Percentiles rank a stretch among this genome's conserved stretches.
phyloP scores from a whole-genome alignment of 2,113 vertebrate genomes.

The Plecturocebus donacophilus region DNA sequence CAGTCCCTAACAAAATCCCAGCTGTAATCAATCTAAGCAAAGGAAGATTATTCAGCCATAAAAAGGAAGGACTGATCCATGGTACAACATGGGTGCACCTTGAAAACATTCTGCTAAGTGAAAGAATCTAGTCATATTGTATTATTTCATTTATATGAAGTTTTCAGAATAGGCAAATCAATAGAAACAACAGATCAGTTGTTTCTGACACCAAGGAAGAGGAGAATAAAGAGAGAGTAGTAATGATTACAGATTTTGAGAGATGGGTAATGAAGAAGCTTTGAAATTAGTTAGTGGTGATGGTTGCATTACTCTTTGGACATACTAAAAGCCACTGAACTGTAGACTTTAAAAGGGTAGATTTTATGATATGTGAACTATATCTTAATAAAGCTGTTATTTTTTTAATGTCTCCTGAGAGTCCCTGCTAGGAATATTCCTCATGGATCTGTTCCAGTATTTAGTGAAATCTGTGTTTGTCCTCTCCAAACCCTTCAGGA shows the following conservation, averaged over 20 bases:
- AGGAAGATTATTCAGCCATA: neutral
- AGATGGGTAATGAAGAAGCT: neutral
- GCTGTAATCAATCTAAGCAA: neutral
- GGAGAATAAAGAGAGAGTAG: neutral
- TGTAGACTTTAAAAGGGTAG: neutral
- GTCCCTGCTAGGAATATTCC: too few relatives aligned
- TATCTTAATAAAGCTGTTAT: neutral
- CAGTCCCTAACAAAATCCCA: neutral
- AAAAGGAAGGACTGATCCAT: neutral
- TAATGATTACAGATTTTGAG: neutral
- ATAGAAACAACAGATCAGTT: neutral
- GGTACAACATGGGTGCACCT: neutral
- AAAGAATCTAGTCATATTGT: neutral
- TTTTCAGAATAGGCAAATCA: neutral
- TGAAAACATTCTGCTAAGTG: neutral
- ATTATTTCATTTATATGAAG: neutral
- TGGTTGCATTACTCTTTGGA: neutral
- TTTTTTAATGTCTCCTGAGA: neutral
- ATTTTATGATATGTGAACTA: neutral
- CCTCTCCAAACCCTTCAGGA: neutral
- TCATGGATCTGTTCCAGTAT: neutral
- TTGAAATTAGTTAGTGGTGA: neutral
- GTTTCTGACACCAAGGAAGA: neutral
- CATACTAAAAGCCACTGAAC: neutral
- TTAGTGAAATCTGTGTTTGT: neutral